Base-by-base conservation (phyloP, 2,113 vertebrate genomes). In the Epinephelus lanceolatus region DNA sequence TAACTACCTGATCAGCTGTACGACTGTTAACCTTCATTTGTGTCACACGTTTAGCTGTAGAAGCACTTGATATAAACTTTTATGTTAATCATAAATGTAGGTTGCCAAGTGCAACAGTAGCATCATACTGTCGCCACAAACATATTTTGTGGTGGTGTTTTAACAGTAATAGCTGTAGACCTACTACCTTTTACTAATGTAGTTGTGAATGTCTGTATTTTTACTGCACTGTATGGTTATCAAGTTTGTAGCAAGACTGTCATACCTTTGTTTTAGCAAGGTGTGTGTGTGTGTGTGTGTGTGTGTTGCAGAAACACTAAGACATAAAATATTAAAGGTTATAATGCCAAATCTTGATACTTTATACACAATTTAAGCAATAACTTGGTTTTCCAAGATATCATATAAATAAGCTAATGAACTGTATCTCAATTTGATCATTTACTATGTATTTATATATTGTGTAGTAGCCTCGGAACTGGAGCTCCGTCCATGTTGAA, bases 201-300 rank as follows among this genome's bases (percentile, higher is more conserved):
- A 68, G 25, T 15, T 1, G 7, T 76, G 63, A 79, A 73, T 79
- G 57, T 84, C 42, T 21, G 19, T 74, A 25, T 75, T 76, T 83
- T 78, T 84, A 85, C 51, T 42, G 21, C 72, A 76, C 67, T 88
- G 23, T 89, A 17, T 75, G 5, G 61, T 63, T 53, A 52, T 71
- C n/a, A 25, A 53, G 10, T 68, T 68, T 88, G 77, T 86, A 85
- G 80, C 65, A 57, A 71, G 72, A 60, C 56, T 57, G 45, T 69
- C 3, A 33, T 69, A 59, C 4, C 14, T 30, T 25, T 63, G 65
- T 81, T 74, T 69, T 56, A 62, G 63, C 10, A 12, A 1, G 33
- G 23, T 79, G 49, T 45, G 21, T 83, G 51, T 73, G 18, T 76
- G n/a, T n/a, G n/a, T n/a, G n/a, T 83, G 51, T 73, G 49, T 45